Conservation (phyloP, 2,113 vertebrate species). For the Cyprinodon brontotheroides region DNA sequence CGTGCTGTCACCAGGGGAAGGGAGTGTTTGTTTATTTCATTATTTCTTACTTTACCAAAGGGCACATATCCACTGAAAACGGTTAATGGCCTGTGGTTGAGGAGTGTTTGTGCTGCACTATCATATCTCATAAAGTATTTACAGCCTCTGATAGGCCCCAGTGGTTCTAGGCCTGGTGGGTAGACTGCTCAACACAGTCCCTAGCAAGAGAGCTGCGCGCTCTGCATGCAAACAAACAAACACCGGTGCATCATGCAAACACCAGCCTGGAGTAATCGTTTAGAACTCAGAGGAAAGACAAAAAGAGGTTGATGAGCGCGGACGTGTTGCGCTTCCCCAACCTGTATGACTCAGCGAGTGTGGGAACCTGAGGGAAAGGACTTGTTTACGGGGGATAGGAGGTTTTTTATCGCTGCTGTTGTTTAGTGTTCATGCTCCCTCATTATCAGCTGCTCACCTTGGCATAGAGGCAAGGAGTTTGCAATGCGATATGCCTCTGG, state of each 20-base stretch:
- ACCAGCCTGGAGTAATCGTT: conserved; percentile 47
- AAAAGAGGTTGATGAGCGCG: conserved; percentile 41
- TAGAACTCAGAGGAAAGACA: conserved; percentile 35
- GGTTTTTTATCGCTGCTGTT: neutral
- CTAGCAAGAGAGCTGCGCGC: conserved; percentile 35
- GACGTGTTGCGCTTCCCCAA: conserved; percentile 39
- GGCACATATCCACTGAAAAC: conserved; percentile 68
- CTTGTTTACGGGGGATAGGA: conserved; percentile 26
- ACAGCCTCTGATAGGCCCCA: conserved; percentile 76
- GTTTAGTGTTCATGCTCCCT: conserved; percentile 38
- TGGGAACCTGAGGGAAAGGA: conserved; percentile 50
- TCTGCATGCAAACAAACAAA: conserved; percentile 35
- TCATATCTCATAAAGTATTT: conserved; percentile 82
- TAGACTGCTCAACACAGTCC: conserved; percentile 56
- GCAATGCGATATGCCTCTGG: conserved; percentile 53
- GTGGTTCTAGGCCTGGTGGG: conserved; percentile 69
- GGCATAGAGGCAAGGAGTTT: conserved; percentile 63
- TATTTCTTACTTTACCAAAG: conserved; percentile 76
- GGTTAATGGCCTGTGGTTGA: conserved; percentile 77
- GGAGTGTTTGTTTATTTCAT: conserved; percentile 78
- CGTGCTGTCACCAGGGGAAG: conserved; percentile 66
- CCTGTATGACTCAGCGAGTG: conserved; percentile 52
- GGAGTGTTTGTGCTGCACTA: conserved; percentile 76
- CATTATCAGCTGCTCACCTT: conserved; percentile 74
- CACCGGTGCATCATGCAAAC: conserved; percentile 6